Conservation (phyloP, 1,140 invertebrate species). For the Muscidifurax raptorellus region DNA sequence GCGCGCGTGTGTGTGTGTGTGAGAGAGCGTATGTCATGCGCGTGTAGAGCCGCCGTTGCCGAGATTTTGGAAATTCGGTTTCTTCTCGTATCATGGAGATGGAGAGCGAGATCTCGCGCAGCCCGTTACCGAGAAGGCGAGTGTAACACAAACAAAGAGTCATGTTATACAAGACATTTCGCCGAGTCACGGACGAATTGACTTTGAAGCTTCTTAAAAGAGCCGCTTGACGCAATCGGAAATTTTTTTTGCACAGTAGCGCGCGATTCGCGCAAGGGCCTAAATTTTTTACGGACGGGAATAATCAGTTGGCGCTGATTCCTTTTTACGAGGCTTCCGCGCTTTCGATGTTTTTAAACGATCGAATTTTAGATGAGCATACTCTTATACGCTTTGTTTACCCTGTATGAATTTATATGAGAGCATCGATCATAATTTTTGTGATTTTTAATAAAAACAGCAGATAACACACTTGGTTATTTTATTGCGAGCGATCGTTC, state of each 20-base stretch:
- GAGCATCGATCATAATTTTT: not conserved
- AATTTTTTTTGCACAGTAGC: not conserved
- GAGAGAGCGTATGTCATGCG: not conserved
- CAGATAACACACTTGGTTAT: no score
- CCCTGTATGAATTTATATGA: not conserved
- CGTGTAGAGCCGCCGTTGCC: not conserved
- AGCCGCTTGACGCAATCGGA: not conserved
- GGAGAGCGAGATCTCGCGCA: not conserved
- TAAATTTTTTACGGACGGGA: not conserved
- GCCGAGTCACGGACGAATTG: not conserved
- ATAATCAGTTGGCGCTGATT: not conserved
- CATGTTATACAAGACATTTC: not conserved
- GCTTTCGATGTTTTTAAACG: not conserved
- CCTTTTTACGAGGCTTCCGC: not conserved
- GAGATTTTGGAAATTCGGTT: slow-evolving; percentile 5
- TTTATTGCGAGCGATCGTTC: no score
- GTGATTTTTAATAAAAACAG: slow-evolving; percentile 29
- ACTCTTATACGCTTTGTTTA: not conserved
- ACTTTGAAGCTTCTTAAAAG: not conserved
- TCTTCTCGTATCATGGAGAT: not conserved
- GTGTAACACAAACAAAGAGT: not conserved
- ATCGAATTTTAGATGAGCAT: not conserved
- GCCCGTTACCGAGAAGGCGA: not conserved
- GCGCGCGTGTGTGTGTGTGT: not conserved
- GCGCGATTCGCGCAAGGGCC: not conserved